Conservation (phyloP, 1,140 invertebrate species). For the Listronotus bonariensis region DNA sequence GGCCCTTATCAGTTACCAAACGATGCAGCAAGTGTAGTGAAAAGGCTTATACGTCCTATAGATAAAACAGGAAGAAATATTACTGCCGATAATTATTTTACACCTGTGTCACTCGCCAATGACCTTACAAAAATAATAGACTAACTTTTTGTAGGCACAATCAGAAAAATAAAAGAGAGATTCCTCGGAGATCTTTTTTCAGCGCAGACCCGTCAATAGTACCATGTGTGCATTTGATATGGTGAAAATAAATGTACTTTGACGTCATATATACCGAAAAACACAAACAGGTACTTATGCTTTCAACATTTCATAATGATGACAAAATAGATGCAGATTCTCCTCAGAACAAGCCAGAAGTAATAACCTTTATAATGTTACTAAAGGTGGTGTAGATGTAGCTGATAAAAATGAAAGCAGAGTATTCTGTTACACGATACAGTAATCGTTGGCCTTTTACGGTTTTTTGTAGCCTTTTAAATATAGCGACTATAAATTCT, state of each 20-base stretch:
- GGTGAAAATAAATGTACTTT: slow-evolving; percentile 1
- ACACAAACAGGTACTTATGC: not conserved
- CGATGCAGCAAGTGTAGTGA: no score
- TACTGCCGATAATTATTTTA: no score
- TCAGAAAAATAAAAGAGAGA: no score
- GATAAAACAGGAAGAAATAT: no score
- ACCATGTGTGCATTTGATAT: slow-evolving; percentile 1
- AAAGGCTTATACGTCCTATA: no score
- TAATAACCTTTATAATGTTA: slow-evolving; percentile 1
- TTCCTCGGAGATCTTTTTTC: no score
- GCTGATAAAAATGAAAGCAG: slow-evolving; percentile 1
- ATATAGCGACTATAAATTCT: not conserved
- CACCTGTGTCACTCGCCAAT: no score
- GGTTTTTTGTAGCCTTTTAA: not conserved
- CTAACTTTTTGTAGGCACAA: no score
- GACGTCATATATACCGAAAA: not conserved
- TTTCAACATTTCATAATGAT: not conserved
- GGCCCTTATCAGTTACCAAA: not conserved
- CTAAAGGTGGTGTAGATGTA: not conserved
- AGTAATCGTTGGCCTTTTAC: slow-evolving; percentile 2
- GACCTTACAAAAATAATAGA: no score
- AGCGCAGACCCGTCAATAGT: not conserved
- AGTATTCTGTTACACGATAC: slow-evolving; percentile 2
- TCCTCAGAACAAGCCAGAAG: no score
- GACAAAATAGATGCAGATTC: not conserved